A percentile compares a stretch with the other conserved stretches of the same genome.
These are phyloP conservation scores for Poecilia gillii DNA, from an alignment of 2,797 vertebrate genomes.

Conservation along the genomic window DNA sequence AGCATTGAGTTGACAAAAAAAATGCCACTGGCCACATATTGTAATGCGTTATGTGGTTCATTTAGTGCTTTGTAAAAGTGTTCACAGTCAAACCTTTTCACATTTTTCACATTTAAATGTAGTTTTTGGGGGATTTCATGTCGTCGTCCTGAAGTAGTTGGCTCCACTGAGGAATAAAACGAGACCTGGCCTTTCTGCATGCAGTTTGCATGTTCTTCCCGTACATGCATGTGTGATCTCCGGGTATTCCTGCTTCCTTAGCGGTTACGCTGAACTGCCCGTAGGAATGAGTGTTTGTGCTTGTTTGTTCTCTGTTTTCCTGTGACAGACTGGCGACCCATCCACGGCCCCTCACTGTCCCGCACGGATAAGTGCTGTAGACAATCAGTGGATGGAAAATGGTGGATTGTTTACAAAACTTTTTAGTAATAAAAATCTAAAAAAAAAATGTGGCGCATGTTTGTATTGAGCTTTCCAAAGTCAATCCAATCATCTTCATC, in stretches of 20 bases:
- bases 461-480: neutral
- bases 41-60: neutral
- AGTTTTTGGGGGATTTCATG: neutral
- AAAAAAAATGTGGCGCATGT: neutral
- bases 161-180: neutral
- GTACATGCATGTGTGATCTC: neutral
- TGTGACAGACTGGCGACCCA: neutral
- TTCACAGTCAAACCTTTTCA: neutral
- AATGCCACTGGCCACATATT: neutral
- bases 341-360: neutral
- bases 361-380: neutral
- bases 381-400: neutral
- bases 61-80: neutral
- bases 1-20: neutral
- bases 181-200: neutral
- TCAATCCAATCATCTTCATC: neutral
- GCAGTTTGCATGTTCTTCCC: neutral
- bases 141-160: neutral
- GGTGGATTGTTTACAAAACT: neutral
- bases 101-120: neutral
- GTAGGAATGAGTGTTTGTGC: neutral
- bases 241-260: neutral
- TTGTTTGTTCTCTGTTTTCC: neutral
- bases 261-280: neutral
- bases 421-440: neutral